phyloP scores from a whole-genome alignment of 2,888 invertebrate genomes.

The Ceraclea dissimilis region DNA sequence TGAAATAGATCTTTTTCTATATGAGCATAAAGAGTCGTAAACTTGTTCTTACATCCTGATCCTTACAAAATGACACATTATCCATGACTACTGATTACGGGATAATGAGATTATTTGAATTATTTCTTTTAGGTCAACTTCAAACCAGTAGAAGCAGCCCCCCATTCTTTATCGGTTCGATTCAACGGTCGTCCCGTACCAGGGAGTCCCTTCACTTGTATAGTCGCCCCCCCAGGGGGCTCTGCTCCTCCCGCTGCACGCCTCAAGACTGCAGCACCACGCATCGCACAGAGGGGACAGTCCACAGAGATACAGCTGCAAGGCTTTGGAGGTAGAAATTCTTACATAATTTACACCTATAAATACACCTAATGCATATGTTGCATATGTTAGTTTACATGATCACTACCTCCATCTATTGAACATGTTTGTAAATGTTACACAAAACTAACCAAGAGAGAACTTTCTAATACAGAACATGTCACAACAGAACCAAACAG shows the following conservation, averaged over 20 bases:
- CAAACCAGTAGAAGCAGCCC: conserved; percentile 88
- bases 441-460: too few relatives aligned
- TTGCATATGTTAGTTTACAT: too few relatives aligned
- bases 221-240: conserved; percentile 51
- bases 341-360: background rate
- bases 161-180: conserved; percentile 84
- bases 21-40: too few relatives aligned
- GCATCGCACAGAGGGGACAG: conserved; percentile 39
- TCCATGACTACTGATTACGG: too few relatives aligned
- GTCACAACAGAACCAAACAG: too few relatives aligned
- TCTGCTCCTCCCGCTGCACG: conserved; percentile 43
- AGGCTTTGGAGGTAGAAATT: conserved; percentile 39
- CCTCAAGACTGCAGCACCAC: conserved; percentile 40
- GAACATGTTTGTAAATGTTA: too few relatives aligned
- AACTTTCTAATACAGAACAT: too few relatives aligned
- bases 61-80: too few relatives aligned
- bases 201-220: conserved; percentile 92
- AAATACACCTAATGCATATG: background rate
- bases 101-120: too few relatives aligned
- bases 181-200: conserved; percentile 71
- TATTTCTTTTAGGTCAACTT: conserved; percentile 67
- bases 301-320: conserved; percentile 42
- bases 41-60: too few relatives aligned
- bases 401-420: too few relatives aligned
- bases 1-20: too few relatives aligned